Evolutionary conservation across 2,888 invertebrate genomes (phyloP).

Genomic region (Nasonovia ribisnigri): DNA sequence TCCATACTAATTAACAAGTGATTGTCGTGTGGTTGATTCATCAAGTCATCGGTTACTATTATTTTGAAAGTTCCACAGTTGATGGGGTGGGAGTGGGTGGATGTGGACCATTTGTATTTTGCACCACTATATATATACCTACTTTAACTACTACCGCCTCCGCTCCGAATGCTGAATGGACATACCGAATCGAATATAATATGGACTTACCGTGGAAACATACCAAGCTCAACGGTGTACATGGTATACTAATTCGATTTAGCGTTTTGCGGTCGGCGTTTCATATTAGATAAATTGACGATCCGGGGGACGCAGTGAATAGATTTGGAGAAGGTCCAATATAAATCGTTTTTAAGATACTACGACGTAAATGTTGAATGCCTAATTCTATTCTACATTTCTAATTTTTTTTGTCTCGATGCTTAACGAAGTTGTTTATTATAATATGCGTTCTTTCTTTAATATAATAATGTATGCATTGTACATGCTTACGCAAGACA

Average conservation of each 20-base stretch:
- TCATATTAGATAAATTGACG: background rate
- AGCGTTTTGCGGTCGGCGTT: background rate
- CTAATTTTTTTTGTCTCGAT: background rate
- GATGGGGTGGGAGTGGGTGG: background rate
- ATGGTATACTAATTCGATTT: background rate
- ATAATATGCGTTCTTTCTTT: background rate
- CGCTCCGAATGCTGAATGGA: background rate
- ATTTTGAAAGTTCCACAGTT: background rate
- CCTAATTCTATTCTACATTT: background rate
- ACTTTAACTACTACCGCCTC: background rate
- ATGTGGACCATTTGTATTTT: background rate
- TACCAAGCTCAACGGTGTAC: background rate
- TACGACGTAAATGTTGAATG: background rate
- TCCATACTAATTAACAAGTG: too few relatives aligned
- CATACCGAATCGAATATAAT: background rate
- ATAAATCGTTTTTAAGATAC: background rate
- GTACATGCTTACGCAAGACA: background rate
- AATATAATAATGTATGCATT: background rate
- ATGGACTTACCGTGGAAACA: background rate
- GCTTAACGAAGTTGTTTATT: background rate
- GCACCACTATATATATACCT: background rate
- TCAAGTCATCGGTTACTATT: too few relatives aligned
- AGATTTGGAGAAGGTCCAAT: background rate
- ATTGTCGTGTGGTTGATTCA: too few relatives aligned
- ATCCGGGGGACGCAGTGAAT: background rate